Conservation (phyloP, 2,113 vertebrate genomes). For the Clarias gariepinus region DNA sequence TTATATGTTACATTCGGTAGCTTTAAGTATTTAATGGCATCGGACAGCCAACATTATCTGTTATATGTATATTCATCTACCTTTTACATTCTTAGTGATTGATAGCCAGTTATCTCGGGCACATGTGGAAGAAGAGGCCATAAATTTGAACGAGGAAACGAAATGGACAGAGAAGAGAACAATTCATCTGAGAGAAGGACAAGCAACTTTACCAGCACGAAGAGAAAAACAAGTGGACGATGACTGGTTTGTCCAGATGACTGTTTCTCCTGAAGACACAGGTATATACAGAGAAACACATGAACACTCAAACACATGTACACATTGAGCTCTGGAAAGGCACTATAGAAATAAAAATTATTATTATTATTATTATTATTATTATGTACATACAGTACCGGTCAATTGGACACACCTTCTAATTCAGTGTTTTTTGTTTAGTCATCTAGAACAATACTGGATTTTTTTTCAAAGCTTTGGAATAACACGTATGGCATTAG, state of each 20-base stretch:
- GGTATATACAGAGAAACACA: slow-evolving; percentile 54
- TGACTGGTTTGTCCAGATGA: slow-evolving; percentile 62
- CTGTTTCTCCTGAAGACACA: slow-evolving; percentile 56
- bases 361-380: too few relatives aligned
- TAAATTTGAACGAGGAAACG: slow-evolving; percentile 20
- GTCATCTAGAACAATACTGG: too few relatives aligned
- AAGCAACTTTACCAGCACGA: slow-evolving; percentile 23
- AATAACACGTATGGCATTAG: too few relatives aligned
- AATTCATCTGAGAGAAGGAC: slow-evolving; percentile 44
- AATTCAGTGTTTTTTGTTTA: too few relatives aligned
- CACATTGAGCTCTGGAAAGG: too few relatives aligned
- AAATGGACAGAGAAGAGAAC: slow-evolving; percentile 45
- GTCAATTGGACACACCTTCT: too few relatives aligned
- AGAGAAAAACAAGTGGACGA: slow-evolving; percentile 58
- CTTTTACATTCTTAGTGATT: not conserved
- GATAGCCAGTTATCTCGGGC: not conserved
- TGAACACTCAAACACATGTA: not conserved
- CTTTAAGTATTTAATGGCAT: not conserved
- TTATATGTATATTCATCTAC: not conserved
- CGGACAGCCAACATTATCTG: not conserved
- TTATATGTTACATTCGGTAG: not conserved
- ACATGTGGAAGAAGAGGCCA: not conserved
- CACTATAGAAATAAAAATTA: too few relatives aligned
- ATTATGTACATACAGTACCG: not conserved
- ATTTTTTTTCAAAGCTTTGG: too few relatives aligned